Evolutionary conservation across 1,140 invertebrate species (phyloP).

Genomic region (Marisa cornuarietis): DNA sequence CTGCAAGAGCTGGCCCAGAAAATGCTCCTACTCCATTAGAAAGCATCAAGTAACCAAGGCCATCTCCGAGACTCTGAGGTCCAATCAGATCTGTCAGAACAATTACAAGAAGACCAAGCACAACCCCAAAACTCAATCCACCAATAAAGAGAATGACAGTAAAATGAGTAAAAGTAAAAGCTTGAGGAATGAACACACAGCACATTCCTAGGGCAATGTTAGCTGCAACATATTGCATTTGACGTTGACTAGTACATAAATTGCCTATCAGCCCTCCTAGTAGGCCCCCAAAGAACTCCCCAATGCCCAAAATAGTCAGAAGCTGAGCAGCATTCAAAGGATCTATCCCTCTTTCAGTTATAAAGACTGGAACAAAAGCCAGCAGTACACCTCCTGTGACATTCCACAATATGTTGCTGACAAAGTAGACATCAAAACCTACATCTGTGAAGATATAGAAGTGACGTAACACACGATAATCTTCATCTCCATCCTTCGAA

Average conservation of each 20-base stretch:
- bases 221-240: constrained; percentile 41
- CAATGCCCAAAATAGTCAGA: constrained; percentile 41
- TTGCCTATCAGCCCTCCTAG: constrained; percentile 51
- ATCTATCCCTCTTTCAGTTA: constrained; percentile 33
- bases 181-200: constrained; percentile 31
- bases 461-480: constrained; percentile 19
- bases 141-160: constrained; percentile 27
- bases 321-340: constrained; percentile 40
- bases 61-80: constrained; percentile 43
- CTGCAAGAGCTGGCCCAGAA: constrained; percentile 53
- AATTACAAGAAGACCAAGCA: constrained; percentile 52
- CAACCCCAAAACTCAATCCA: constrained; percentile 52
- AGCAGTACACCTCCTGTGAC: constrained; percentile 41
- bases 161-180: constrained; percentile 27
- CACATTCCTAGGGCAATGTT: constrained; percentile 44
- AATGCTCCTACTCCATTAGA: constrained; percentile 57
- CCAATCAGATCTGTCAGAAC: constrained; percentile 54
- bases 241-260: constrained; percentile 36
- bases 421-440: constrained; percentile 52
- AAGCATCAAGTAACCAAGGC: constrained; percentile 56
- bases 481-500: neutral
- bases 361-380: constrained; percentile 48
- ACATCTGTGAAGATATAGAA: constrained; percentile 42
- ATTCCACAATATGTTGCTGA: constrained; percentile 59
- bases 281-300: constrained; percentile 47